These are phyloP conservation scores for Merluccius polli DNA, from an alignment of 2,797 vertebrate genomes.

Conservation along the genomic window DNA sequence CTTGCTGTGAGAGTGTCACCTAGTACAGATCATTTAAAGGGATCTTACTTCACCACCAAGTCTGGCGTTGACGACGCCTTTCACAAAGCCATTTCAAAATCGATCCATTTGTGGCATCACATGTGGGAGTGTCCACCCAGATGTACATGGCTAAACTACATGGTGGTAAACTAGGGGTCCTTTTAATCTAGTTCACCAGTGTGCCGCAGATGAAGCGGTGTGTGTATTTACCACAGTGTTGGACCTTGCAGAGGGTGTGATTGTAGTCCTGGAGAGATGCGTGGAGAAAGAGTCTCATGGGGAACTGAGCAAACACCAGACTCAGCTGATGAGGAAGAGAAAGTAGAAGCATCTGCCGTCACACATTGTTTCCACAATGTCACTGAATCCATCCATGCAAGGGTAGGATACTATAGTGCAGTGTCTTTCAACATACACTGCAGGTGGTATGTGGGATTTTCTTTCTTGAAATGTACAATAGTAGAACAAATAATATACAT, in stretches of 20 bases:
- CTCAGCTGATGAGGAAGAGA: conserved; percentile 76
- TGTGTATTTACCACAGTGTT: conserved; percentile 78
- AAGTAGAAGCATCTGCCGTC: conserved; percentile 2
- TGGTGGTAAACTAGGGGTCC: not conserved
- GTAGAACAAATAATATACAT: too few relatives aligned
- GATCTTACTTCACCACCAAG: not conserved
- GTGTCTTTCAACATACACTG: too few relatives aligned
- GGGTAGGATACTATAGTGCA: too few relatives aligned
- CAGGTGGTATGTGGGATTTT: too few relatives aligned
- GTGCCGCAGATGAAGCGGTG: not conserved
- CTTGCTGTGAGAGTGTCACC: not conserved
- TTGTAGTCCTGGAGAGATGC: conserved; percentile 67
- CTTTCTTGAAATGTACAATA: too few relatives aligned
- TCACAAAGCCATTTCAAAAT: not conserved
- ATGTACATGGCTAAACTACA: not conserved
- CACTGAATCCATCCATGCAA: too few relatives aligned
- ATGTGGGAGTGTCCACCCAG: not conserved
- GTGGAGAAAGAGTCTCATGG: conserved; percentile 85
- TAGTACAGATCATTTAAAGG: not conserved
- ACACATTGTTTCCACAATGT: not conserved
- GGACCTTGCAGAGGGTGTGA: conserved; percentile 77
- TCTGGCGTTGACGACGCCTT: not conserved
- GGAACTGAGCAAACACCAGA: conserved; percentile 88
- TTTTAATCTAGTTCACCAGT: not conserved
- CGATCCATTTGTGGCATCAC: not conserved